A percentile compares a stretch with the other conserved stretches of the same genome.
These are phyloP conservation scores for Sycophila texana DNA, from an alignment of 2,888 invertebrate species.

Conservation along the genomic window DNA sequence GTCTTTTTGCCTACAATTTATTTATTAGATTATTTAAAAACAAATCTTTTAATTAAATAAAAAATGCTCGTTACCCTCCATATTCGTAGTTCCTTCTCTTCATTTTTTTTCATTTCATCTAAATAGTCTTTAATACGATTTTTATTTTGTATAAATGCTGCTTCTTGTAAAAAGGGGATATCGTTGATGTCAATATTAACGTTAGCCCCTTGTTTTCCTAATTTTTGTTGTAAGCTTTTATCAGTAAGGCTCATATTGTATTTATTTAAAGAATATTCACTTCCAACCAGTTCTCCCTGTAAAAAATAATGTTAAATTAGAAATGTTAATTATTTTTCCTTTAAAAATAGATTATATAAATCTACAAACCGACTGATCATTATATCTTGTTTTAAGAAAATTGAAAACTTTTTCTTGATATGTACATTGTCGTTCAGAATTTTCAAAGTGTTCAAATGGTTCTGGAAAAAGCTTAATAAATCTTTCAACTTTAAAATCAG, in stretches of 20 bases:
- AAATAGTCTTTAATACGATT: conserved; percentile 65
- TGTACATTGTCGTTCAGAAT: conserved; percentile 52
- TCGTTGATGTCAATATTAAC: conserved; percentile 15
- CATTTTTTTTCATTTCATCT: conserved; percentile 66
- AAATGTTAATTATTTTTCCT: not conserved
- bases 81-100: conserved; percentile 66
- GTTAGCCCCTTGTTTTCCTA: not conserved
- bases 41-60: not conserved
- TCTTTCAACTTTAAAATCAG: conserved; percentile 73
- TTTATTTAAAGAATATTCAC: not conserved
- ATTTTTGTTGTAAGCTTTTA: conserved; percentile 13
- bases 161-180: conserved; percentile 64
- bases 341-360: not conserved
- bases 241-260: conserved; percentile 49
- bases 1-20: conserved; percentile 38
- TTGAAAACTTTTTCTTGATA: conserved; percentile 57
- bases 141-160: conserved; percentile 69
- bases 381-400: conserved; percentile 63
- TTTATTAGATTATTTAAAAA: conserved; percentile 8
- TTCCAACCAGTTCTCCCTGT: not conserved
- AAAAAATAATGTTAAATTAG: conserved; percentile 14
- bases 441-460: conserved; percentile 71
- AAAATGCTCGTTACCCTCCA: conserved; percentile 66
- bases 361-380: conserved; percentile 52
- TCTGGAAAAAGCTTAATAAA: conserved; percentile 76